These are phyloP conservation scores for Chondrosia reniformis DNA, from an alignment of 37 sponge, comb jelly and placozoan species.

Conservation along the genomic window DNA sequence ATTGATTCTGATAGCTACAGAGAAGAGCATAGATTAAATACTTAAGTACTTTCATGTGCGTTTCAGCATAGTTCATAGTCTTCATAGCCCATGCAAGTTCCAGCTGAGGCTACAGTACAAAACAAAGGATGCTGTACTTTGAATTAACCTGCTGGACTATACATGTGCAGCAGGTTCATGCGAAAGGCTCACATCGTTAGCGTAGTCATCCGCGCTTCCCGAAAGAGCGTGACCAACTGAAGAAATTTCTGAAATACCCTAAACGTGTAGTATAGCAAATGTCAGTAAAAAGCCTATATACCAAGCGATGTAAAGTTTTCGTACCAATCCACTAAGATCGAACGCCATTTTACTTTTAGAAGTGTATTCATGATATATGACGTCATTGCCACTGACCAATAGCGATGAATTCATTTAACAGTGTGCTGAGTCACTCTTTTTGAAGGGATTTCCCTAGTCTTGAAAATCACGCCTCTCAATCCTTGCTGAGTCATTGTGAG, in stretches of 20 bases:
- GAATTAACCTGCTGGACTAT: neutral
- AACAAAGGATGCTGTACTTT: neutral
- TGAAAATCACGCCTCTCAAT: too few species aligned
- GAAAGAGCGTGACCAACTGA: conserved; percentile 15
- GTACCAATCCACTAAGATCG: too few species aligned
- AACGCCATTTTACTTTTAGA: too few species aligned
- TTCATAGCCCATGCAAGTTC: conserved; percentile 81
- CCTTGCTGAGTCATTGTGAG: too few species aligned
- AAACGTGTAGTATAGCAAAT: neutral
- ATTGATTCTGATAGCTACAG: too few species aligned
- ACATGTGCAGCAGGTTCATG: neutral
- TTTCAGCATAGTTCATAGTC: conserved; percentile 76
- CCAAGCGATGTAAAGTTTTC: too few species aligned
- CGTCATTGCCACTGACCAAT: too few species aligned
- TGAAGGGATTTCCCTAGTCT: too few species aligned
- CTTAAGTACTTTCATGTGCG: conserved; percentile 70
- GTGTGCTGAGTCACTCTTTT: too few species aligned
- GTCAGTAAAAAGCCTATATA: neutral
- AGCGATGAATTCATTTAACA: too few species aligned
- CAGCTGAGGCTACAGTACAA: conserved; percentile 29
- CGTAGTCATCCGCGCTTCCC: conserved; percentile 49
- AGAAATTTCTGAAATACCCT: neutral
- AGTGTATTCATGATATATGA: too few species aligned
- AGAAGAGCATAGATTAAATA: too few species aligned
- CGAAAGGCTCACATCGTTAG: conserved; percentile 57